Evolutionary conservation across 1,140 invertebrate genomes (phyloP), one percentile per base, ranked within the genome.

Genomic region (Aphaenogaster floridana): DNA sequence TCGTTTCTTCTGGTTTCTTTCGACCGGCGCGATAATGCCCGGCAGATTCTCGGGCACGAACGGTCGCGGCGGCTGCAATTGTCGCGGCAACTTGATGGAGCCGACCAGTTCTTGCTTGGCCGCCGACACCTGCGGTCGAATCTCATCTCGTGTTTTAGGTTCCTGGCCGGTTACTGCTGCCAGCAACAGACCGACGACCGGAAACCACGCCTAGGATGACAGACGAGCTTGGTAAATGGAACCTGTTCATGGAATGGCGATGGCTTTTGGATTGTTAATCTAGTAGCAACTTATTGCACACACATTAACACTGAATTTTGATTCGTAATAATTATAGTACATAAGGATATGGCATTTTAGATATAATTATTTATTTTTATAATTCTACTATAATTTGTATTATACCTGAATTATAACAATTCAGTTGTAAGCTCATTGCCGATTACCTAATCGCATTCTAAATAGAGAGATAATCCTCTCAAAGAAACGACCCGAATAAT

Each of bases 1-100:
- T 72, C 93, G 91, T 88, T 93, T 93, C 42, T 92, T 89, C 9
- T 90, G 91, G 54, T 90, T 91, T 66, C 77, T 92, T 39, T 90
- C 79, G 68, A 59, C 6, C 42, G 72, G 81, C 52, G 61, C 50
- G 61, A 88, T 83, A 80, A 59, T 76, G 81, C 50, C 28, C 6
- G 71, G 80, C 59, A 80, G 78, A 57, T 61, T 59, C 28, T 42
- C 39, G 11, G 13, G 21, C 34, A 57, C 54, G 15, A 84, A 86
- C 57, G 88, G 74, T 21, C 85, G 84, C 17, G 87, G 68, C n/a
- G 80, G 64, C 39, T 89, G 86, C 7, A 84, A 28, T 84, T 90
- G 88, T 79, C 88, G 64, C 57, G 79, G 78, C 2, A 81, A 45
- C 52, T 45, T 87, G 77, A 91, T 52, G 68, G 77, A 52, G 69